Evolutionary conservation across 2,113 vertebrate genomes (phyloP), one percentile per base, ranked within the genome.

Genomic region (Drymodes brunneopygia): DNA sequence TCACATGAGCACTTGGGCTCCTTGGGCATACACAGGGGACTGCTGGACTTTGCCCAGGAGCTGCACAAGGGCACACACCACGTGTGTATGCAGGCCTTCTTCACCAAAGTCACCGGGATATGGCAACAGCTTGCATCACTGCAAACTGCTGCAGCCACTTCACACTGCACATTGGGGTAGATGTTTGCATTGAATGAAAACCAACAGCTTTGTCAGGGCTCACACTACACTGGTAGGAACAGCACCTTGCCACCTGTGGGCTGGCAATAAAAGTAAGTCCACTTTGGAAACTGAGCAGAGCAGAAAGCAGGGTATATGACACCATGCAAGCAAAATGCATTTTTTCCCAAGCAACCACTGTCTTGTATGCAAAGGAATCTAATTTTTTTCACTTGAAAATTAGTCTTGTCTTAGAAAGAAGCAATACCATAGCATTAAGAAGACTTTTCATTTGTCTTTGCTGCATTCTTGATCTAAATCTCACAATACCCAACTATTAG

Each of bases 41-140:
- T 66, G 38, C 54, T 86, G 90, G 79, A 93, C 92, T 96, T 92
- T 60, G 51, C 54, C 66, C 82, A 44, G n/a, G 71, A 86, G 33
- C 58, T 73, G 51, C 47, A 82, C 33, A 61, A 79, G 24, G 17
- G 38, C 40, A 56, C 36, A n/a, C 15, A 44, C 10, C 2, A 2
- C 0, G 2, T 23, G 7, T 19, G 18, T 35, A 31, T 4, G 1
- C 9, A 48, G 25, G 27, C 1, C 0, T 31, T 86, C 67, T 47
- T 75, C 53, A 74, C 22, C 33, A 14, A 61, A 89, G 62, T 22
- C 67, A 60, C 48, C 1, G 0, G 47, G 18, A 18, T 36, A 56
- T 1, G 9, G 31, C 57, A 86, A 36, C 48, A 44, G 44, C 19
- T 16, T 51, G 31, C 0, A 0, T 17, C 42, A 75, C 4, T 2